These are phyloP conservation scores for Rhea americana DNA, from an alignment of 2,113 vertebrate species.

Conservation along the genomic window DNA sequence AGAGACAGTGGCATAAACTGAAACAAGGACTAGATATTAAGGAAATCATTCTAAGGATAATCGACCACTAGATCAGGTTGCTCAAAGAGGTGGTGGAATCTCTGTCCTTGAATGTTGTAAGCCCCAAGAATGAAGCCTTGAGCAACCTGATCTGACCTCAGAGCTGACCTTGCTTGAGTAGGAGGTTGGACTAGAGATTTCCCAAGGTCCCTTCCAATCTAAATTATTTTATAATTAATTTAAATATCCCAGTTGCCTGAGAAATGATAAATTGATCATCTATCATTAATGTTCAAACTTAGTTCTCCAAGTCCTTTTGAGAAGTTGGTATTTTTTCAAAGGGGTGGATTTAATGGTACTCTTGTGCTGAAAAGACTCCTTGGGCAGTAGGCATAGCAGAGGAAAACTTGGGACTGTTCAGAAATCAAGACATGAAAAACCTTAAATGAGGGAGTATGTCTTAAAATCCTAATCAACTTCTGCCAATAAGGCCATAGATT, in stretches of 20 bases:
- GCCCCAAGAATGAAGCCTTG: neutral
- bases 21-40: neutral
- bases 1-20: neutral
- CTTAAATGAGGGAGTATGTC: neutral
- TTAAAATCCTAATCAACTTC: neutral
- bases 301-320: neutral
- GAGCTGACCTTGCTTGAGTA: fast-evolving
- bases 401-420: neutral
- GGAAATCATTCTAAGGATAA: neutral
- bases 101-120: neutral
- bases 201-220: neutral
- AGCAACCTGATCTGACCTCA: neutral
- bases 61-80: neutral
- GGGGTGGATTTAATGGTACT: neutral
- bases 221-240: neutral
- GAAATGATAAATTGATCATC: neutral
- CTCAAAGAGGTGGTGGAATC: neutral
- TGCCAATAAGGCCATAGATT: neutral
- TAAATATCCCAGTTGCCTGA: neutral
- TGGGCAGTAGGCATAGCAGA: neutral
- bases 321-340: neutral
- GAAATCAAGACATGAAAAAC: neutral
- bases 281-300: neutral
- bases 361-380: neutral
- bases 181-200: neutral